phyloP scores from a whole-genome alignment of 2,888 invertebrate genomes.

The Scelioninae gen. 2 region DNA sequence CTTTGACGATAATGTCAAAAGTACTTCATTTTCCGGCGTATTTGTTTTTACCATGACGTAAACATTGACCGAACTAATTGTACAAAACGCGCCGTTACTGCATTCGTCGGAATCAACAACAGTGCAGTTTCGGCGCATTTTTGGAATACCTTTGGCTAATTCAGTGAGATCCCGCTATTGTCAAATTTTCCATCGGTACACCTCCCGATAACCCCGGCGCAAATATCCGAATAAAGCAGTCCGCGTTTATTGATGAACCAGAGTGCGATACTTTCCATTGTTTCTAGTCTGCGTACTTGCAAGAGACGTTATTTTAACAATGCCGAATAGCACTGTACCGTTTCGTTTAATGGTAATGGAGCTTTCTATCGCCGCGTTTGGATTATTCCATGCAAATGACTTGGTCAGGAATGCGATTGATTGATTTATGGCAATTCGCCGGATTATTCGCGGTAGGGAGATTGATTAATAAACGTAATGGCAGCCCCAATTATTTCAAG shows the following conservation, averaged over 20 bases:
- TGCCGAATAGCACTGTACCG: slow-evolving; percentile 36
- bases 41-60: no score
- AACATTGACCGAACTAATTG: no score
- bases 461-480: slow-evolving; percentile 44
- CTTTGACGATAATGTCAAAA: no score
- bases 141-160: slow-evolving; percentile 14
- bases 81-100: no score
- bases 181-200: slow-evolving; percentile 20
- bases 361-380: slow-evolving; percentile 47
- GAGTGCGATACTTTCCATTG: slow-evolving; percentile 42
- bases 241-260: slow-evolving; percentile 35
- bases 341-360: slow-evolving; percentile 53
- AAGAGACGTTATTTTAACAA: slow-evolving; percentile 32
- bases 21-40: no score
- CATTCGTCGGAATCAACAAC: no score
- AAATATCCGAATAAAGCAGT: slow-evolving; percentile 20
- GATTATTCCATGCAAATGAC: slow-evolving; percentile 34
- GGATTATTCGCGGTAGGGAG: slow-evolving; percentile 34
- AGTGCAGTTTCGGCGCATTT: slow-evolving; percentile 8
- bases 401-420: slow-evolving; percentile 44
- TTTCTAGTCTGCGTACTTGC: slow-evolving; percentile 19
- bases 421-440: slow-evolving; percentile 56
- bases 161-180: slow-evolving; percentile 7
- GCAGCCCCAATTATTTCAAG: slow-evolving; percentile 38
- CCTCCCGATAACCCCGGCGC: slow-evolving; percentile 2